Percentiles rank a stretch among this genome's conserved stretches.
phyloP scores from a whole-genome alignment of 2,888 invertebrate species.

The Mythimna loreyi region DNA sequence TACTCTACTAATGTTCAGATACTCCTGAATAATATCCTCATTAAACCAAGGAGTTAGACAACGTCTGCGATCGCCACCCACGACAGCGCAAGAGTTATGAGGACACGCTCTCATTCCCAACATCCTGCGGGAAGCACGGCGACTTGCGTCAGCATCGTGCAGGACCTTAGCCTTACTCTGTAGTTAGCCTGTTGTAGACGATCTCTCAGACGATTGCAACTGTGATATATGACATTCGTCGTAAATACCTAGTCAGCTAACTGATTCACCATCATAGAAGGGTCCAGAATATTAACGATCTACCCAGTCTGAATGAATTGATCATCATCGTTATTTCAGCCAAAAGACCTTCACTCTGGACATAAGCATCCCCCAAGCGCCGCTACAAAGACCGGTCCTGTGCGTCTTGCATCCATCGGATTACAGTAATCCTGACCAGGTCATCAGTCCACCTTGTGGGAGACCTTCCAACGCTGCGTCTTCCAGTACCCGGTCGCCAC shows the following conservation, averaged over 20 bases:
- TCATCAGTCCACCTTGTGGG: no score
- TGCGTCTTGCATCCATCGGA: no score
- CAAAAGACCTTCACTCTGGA: no score
- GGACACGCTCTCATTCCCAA: constrained; percentile 90
- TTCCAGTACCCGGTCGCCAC: no score
- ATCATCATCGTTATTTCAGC: no score
- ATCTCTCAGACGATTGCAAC: constrained; percentile 82
- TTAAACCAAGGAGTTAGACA: constrained; percentile 83
- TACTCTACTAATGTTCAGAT: constrained; percentile 73
- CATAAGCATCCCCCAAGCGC: no score
- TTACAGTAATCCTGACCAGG: no score
- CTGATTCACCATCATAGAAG: constrained; percentile 68
- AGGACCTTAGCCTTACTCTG: constrained; percentile 81
- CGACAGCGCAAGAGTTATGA: constrained; percentile 84
- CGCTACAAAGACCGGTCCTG: no score
- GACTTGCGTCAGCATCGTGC: constrained; percentile 84
- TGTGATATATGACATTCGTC: constrained; percentile 76
- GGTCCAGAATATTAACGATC: constrained; percentile 17
- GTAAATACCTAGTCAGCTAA: constrained; percentile 65
- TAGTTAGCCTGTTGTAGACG: constrained; percentile 79
- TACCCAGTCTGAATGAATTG: neutral
- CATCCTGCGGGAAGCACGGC: constrained; percentile 88
- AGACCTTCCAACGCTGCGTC: no score
- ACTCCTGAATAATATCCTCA: constrained; percentile 87
- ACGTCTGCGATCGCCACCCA: constrained; percentile 83